Evolutionary conservation across 2,113 vertebrate species (phyloP).

Genomic region (Cathartes aura): DNA sequence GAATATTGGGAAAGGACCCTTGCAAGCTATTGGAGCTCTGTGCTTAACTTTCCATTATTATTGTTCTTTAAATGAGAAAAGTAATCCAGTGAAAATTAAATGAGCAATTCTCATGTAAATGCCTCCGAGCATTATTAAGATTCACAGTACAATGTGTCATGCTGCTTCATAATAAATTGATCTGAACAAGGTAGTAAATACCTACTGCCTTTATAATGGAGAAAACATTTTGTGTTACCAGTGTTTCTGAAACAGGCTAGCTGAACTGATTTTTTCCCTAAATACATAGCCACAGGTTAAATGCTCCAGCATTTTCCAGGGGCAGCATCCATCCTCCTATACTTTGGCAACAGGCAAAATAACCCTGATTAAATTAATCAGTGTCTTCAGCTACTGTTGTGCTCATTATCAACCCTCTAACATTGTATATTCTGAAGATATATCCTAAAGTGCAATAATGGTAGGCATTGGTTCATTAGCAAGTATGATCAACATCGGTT

Average conservation of each 20-base stretch:
- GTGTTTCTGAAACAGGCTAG: not conserved
- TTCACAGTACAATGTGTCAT: not conserved
- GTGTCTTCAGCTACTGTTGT: not conserved
- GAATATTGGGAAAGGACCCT: not conserved
- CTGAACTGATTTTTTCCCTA: not conserved
- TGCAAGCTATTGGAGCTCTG: not conserved
- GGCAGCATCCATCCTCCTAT: not conserved
- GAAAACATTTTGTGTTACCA: not conserved
- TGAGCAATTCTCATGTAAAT: conserved; percentile 5
- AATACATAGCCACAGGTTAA: not conserved
- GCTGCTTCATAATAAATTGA: conserved; percentile 40
- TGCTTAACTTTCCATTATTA: not conserved
- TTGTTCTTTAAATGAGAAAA: conserved; percentile 35
- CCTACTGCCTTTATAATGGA: not conserved
- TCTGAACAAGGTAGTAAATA: conserved; percentile 57
- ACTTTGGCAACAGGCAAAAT: not conserved
- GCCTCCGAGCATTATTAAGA: conserved; percentile 5
- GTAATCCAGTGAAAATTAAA: conserved; percentile 52
- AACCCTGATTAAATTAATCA: not conserved
- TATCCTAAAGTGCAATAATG: not conserved
- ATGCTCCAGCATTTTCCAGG: not conserved
- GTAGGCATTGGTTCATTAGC: not conserved
- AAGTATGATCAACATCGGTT: not conserved
- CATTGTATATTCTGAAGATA: not conserved
- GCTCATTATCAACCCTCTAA: not conserved